A percentile compares a stretch with the other conserved stretches of the same genome.
Evolutionary conservation across 2,113 vertebrate genomes (phyloP).

Genomic region (Pterocles burchelli): DNA sequence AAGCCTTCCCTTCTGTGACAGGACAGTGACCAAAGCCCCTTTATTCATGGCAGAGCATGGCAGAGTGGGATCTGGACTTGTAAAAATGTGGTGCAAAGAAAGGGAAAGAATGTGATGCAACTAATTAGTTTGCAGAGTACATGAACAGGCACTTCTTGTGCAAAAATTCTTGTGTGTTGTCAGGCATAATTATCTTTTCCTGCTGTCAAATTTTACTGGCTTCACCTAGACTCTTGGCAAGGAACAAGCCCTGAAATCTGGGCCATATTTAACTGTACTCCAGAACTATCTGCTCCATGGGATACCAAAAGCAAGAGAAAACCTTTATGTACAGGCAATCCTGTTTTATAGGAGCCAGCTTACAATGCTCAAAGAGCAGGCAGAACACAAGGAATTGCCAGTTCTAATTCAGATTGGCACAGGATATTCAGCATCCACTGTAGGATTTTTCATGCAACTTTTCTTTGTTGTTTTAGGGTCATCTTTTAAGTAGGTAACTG

Average conservation of each 20-base stretch:
- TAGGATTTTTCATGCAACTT: background rate
- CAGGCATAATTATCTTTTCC: background rate
- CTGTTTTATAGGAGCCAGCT: background rate
- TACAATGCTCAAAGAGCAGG: background rate
- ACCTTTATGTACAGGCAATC: background rate
- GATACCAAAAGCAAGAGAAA: background rate
- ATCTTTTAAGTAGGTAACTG: background rate
- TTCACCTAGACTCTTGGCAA: slow-evolving; percentile 3
- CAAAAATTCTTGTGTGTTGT: background rate
- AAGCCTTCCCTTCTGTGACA: background rate
- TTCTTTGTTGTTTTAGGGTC: background rate
- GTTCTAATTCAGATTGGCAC: background rate
- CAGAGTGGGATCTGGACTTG: background rate
- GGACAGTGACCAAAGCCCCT: background rate
- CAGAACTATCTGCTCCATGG: slow-evolving; percentile 4
- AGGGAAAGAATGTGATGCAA: background rate
- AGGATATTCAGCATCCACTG: background rate
- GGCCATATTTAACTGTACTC: background rate
- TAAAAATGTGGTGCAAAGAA: background rate
- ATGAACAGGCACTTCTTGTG: background rate
- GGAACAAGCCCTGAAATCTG: background rate
- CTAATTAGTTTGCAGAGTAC: background rate
- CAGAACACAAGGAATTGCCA: background rate
- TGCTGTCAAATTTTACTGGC: background rate
- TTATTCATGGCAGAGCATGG: background rate